Evolutionary conservation across 1,140 invertebrate species (phyloP).

Genomic region (Patella vulgata): DNA sequence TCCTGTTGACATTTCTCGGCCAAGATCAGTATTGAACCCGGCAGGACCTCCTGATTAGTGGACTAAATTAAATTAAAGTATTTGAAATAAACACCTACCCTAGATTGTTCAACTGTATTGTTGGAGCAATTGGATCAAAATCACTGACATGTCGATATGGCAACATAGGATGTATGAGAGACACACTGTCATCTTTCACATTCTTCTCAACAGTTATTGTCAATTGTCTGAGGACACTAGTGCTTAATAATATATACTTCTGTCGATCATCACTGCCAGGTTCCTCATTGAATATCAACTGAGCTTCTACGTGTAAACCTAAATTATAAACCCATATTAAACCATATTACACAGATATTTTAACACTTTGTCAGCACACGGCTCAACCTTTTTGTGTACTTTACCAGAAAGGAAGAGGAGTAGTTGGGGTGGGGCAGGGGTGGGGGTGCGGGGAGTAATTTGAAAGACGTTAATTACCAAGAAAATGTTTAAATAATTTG

Average conservation of each 20-base stretch:
- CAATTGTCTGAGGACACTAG: constrained; percentile 9
- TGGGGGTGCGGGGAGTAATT: too few species aligned
- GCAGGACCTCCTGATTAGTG: too few species aligned
- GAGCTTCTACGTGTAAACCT: constrained; percentile 34
- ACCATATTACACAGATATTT: background rate
- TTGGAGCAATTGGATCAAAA: constrained; percentile 40
- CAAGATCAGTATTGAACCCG: too few species aligned
- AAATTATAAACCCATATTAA: constrained; percentile 7
- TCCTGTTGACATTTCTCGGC: too few species aligned
- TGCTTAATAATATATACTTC: constrained; percentile 26
- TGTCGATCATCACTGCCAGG: background rate
- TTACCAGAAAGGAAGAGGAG: too few species aligned
- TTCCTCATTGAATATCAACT: constrained; percentile 25
- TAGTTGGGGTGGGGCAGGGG: too few species aligned
- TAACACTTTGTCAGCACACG: too few species aligned
- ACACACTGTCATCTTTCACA: constrained; percentile 6
- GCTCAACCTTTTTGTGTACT: too few species aligned
- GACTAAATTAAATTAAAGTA: too few species aligned
- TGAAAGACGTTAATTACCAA: too few species aligned
- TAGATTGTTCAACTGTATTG: constrained; percentile 28
- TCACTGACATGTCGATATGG: constrained; percentile 37
- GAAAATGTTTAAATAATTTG: too few species aligned
- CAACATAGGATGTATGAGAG: constrained; percentile 32
- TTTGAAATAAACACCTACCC: constrained; percentile 42
- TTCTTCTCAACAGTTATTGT: constrained; percentile 18